phyloP scores from a whole-genome alignment of 1,140 invertebrate genomes.

The Metaphire vulgaris region DNA sequence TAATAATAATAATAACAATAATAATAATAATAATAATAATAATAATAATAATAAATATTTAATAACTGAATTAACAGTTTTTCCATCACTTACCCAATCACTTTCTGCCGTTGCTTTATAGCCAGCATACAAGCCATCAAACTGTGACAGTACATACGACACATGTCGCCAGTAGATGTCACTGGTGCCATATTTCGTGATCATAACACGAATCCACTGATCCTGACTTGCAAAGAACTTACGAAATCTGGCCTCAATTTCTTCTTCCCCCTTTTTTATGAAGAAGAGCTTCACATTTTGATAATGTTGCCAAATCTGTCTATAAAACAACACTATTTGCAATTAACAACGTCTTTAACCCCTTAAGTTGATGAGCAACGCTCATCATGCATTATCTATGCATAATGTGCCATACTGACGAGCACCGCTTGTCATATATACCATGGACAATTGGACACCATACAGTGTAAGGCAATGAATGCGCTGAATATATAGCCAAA shows the following conservation, averaged over 20 bases:
- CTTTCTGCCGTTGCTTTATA: conserved; percentile 14
- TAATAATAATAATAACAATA: too few relatives aligned
- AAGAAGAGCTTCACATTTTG: conserved; percentile 13
- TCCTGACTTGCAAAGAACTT: conserved; percentile 18
- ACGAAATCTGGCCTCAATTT: conserved; percentile 13
- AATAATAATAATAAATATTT: too few relatives aligned
- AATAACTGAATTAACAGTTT: too few relatives aligned
- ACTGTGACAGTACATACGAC: conserved; percentile 7
- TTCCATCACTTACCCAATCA: conserved; percentile 4
- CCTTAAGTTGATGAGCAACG: too few relatives aligned
- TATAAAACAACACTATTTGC: neutral
- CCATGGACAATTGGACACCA: too few relatives aligned
- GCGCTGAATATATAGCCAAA: too few relatives aligned
- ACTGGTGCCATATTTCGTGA: neutral
- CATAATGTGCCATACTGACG: too few relatives aligned
- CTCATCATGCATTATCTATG: too few relatives aligned
- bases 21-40: too few relatives aligned
- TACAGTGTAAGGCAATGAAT: too few relatives aligned
- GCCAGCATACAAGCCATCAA: conserved; percentile 24
- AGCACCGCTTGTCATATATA: too few relatives aligned
- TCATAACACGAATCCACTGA: conserved; percentile 6
- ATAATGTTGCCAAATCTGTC: conserved; percentile 22
- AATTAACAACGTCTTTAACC: neutral
- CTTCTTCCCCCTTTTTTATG: neutral
- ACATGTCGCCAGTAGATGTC: conserved; percentile 26